Evolutionary conservation across 2,888 invertebrate genomes (phyloP), one percentile per base, ranked within the genome.

Genomic region (Corbicula japonica): DNA sequence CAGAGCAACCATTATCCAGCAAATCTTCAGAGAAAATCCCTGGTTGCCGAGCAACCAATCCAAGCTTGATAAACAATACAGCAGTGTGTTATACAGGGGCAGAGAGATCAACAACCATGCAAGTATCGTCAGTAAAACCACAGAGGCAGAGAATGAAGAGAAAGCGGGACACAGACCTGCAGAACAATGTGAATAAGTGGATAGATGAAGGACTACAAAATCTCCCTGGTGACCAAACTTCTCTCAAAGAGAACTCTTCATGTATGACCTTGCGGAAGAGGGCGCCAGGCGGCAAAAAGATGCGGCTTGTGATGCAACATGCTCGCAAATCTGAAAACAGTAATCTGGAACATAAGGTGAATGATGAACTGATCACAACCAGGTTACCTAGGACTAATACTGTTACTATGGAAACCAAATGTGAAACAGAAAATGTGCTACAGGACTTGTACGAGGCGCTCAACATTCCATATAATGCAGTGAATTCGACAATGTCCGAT

Each of bases 401-500:
- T 21, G 30, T 35, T n/a, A 18, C 3, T 2, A 58, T 8, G 12
- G 63, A 32, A 34, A 23, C 48, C 1, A 63, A 63, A 50, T 46
- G 21, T 61, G 54, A 44, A 5, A 46, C 52, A 12, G 80, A 74
- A 15, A 61, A 61, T 21, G 70, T 85, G 30, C 66, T 87, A 30
- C 76, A 87, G 34, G 78, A 80, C 48, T 62, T 87, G 8, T 87
- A 87, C 56, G 78, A 75, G 48, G 87, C 86, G 10, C 66, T 87
- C 8, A 83, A 86, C 74, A 77, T 87, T 65, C 83, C 83, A 18
- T 75, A 50, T 34, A 63, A 52, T 30, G 44, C 58, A 1, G 62
- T 83, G 0, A 56, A 71, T 23, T 70, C 60, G 8, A 66, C 78
- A 18, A 70, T 83, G 76, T 73, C 80, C 3, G 66, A 66, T 23